A percentile compares a stretch with the other conserved stretches of the same genome.
Evolutionary conservation across 2,113 vertebrate genomes (phyloP).

Genomic region (Hippocampus guttulatus): DNA sequence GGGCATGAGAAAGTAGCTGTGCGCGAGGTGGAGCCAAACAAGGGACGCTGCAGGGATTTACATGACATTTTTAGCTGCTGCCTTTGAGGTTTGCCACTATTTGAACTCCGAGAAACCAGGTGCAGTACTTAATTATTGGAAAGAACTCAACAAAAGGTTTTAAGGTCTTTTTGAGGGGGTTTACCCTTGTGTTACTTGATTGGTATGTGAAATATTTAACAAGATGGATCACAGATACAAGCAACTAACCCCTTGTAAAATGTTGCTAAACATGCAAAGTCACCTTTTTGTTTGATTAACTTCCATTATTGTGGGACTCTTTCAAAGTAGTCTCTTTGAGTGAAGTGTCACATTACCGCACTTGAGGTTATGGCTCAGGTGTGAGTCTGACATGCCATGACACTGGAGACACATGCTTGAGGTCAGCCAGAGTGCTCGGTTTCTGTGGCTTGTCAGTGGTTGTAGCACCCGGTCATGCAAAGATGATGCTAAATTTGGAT

Average conservation of each 20-base stretch:
- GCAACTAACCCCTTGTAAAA: no score
- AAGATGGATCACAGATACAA: no score
- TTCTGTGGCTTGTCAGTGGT: not conserved
- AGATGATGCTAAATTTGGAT: slow-evolving; percentile 1
- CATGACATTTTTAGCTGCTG: slow-evolving; percentile 5
- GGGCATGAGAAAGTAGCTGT: not conserved
- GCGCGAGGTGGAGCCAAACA: not conserved
- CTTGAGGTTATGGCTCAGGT: not conserved
- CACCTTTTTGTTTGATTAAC: not conserved
- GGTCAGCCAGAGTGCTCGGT: not conserved
- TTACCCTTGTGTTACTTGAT: not conserved
- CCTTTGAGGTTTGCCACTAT: slow-evolving; percentile 23
- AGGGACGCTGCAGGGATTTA: not conserved
- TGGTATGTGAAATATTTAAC: not conserved
- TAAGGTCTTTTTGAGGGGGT: not conserved
- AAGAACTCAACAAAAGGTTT: not conserved
- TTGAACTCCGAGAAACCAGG: not conserved
- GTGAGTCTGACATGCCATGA: not conserved
- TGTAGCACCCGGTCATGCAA: not conserved
- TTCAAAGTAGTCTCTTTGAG: not conserved
- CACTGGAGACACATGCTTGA: not conserved
- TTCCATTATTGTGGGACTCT: not conserved
- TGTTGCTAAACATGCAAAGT: not conserved
- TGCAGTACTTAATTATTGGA: not conserved
- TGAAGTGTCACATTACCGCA: not conserved